phyloP scores from a whole-genome alignment of 23 tunicate species.

The Trididemnum clinides region DNA sequence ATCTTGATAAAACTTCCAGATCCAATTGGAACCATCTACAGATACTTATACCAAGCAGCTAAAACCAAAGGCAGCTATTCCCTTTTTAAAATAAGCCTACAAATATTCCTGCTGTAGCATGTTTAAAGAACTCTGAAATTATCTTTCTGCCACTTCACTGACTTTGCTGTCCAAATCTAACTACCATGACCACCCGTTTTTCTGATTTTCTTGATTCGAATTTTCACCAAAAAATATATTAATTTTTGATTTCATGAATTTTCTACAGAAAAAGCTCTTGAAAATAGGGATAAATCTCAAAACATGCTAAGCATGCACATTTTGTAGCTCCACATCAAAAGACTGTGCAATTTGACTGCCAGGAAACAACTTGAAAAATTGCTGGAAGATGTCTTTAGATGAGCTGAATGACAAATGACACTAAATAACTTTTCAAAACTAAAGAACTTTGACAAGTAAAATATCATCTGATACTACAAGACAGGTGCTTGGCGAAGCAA shows the following conservation, averaged over 20 bases:
- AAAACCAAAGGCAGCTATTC: background rate
- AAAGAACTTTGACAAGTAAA: conserved; percentile 1
- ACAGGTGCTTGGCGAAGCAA: background rate
- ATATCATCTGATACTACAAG: background rate
- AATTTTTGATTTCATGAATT: background rate
- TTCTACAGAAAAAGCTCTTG: no score
- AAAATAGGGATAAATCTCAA: background rate
- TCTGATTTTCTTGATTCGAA: background rate
- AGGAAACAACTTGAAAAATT: conserved; percentile 6
- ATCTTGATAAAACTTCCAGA: conserved; percentile 1
- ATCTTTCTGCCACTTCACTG: conserved; percentile 11
- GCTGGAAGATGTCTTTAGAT: background rate
- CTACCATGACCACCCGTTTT: conserved; percentile 2
- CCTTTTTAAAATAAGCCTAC: background rate
- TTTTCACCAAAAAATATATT: background rate
- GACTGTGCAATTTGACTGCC: background rate
- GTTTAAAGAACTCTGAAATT: background rate
- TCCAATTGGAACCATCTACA: background rate
- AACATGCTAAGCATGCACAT: conserved; percentile 6
- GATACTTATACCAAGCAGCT: conserved; percentile 9
- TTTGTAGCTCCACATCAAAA: conserved; percentile 26
- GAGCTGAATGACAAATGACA: background rate
- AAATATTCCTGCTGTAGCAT: conserved; percentile 15
- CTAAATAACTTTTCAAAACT: background rate
- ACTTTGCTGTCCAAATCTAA: background rate